These are phyloP conservation scores for Hystrix brachyura DNA, from an alignment of 2,113 vertebrate genomes.

Conservation along the genomic window DNA sequence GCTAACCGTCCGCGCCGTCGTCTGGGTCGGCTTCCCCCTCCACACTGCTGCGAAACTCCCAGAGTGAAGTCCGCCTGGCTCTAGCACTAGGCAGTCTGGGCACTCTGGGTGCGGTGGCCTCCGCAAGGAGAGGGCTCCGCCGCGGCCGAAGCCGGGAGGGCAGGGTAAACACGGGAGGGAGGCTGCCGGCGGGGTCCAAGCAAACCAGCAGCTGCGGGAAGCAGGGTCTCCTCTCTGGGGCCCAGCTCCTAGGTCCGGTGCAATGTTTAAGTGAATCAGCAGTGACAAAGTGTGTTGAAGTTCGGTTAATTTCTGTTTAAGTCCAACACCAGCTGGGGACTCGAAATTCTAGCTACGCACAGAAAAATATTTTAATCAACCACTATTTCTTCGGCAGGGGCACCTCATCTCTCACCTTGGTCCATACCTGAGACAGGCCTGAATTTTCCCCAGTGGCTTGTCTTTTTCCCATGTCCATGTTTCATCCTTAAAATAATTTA, in stretches of 20 bases:
- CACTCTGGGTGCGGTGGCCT: not conserved
- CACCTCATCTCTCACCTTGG: not conserved
- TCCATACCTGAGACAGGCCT: not conserved
- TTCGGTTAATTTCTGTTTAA: not conserved
- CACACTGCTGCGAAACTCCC: rapidly evolving
- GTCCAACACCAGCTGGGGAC: not conserved
- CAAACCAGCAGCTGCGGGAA: rapidly evolving
- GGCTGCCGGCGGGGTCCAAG: not conserved
- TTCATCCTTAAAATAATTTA: not conserved
- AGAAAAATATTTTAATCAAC: not conserved
- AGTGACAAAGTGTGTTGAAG: not conserved
- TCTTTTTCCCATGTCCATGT: not conserved
- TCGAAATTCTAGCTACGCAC: not conserved
- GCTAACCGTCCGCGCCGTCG: not conserved
- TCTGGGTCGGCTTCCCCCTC: not conserved
- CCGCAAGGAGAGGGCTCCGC: not conserved
- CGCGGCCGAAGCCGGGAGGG: rapidly evolving
- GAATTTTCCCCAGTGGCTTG: not conserved
- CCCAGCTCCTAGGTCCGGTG: not conserved
- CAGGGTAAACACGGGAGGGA: not conserved
- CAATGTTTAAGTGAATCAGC: not conserved
- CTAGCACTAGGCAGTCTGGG: rapidly evolving
- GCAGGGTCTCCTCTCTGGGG: not conserved
- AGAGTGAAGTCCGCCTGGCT: rapidly evolving
- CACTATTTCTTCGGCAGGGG: not conserved